Evolutionary conservation across 1,140 invertebrate species (phyloP).

Genomic region (Coptotermes formosanus): DNA sequence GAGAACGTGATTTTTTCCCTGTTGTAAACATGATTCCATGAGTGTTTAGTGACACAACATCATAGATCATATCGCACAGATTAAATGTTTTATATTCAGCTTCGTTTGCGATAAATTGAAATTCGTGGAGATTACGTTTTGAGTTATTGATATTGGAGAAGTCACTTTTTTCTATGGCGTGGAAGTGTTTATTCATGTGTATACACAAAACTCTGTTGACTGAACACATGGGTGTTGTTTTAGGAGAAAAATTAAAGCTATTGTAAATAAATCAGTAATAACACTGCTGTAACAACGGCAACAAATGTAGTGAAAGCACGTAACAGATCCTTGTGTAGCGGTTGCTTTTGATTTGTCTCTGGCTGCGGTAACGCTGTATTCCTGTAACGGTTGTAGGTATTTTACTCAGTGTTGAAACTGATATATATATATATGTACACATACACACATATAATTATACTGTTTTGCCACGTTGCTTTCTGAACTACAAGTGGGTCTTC

Average conservation of each 20-base stretch:
- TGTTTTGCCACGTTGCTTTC: too few species aligned
- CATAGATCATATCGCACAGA: neutral
- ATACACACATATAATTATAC: too few species aligned
- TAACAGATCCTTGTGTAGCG: neutral
- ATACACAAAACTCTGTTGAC: neutral
- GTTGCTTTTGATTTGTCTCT: too few species aligned
- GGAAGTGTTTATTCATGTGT: neutral
- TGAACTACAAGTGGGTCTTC: too few species aligned
- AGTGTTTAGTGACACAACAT: neutral
- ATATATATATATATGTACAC: too few species aligned
- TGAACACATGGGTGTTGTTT: neutral
- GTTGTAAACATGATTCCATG: neutral
- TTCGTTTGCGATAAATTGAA: constrained; percentile 13
- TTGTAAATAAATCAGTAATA: neutral
- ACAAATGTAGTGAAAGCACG: neutral
- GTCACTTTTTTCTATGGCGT: neutral
- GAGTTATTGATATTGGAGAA: neutral
- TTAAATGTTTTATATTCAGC: neutral
- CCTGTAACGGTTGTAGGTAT: too few species aligned
- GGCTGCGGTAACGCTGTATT: too few species aligned
- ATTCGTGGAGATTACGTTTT: neutral
- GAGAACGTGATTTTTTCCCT: neutral
- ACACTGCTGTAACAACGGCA: neutral
- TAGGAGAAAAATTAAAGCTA: neutral
- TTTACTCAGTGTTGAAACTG: too few species aligned